phyloP scores from a whole-genome alignment of 2,797 vertebrate genomes.

The Nyctibius grandis region DNA sequence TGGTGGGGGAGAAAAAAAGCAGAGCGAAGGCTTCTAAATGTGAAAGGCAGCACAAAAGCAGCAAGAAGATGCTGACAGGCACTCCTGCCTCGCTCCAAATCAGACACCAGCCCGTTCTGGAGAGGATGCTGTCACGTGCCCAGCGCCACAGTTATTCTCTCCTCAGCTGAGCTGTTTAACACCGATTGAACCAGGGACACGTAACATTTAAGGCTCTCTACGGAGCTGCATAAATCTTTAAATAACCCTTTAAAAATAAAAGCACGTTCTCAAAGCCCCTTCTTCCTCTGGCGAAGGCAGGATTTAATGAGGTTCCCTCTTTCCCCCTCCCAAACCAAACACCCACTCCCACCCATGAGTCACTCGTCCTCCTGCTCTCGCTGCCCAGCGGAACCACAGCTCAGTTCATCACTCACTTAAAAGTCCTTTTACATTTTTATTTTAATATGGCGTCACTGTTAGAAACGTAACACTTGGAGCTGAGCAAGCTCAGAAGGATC shows the following conservation, averaged over 20 bases:
- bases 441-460: not conserved
- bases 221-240: slow-evolving; percentile 39
- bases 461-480: not conserved
- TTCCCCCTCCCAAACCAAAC: not conserved
- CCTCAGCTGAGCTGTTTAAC: not conserved
- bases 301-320: slow-evolving; percentile 33
- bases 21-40: not conserved
- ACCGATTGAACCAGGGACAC: not conserved
- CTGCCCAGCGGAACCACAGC: not conserved
- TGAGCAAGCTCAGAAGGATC: not conserved
- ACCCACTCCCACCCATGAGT: slow-evolving; percentile 27
- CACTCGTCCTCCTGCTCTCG: not conserved
- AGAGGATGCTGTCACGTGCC: not conserved
- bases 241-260: slow-evolving; percentile 7
- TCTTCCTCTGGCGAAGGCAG: not conserved
- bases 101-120: not conserved
- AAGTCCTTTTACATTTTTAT: not conserved
- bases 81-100: not conserved
- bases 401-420: not conserved
- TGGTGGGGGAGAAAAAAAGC: not conserved
- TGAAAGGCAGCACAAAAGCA: not conserved
- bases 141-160: not conserved
- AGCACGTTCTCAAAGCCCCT: not conserved
- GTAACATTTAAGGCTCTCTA: not conserved
- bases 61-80: not conserved